Conservation (phyloP, 2,888 invertebrate genomes). For the Pyralis farinalis region DNA sequence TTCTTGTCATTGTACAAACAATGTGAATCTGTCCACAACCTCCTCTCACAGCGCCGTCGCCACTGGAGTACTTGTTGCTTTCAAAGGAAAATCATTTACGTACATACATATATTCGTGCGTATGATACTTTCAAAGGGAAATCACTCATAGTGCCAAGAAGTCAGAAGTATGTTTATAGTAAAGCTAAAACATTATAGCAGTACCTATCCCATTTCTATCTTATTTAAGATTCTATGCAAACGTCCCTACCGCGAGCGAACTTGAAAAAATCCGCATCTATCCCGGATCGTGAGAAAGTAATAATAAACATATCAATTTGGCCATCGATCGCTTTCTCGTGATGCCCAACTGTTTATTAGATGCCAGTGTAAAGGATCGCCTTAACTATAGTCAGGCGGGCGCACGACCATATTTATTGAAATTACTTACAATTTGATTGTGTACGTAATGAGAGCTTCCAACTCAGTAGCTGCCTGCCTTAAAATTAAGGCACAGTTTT, state of each 20-base stretch:
- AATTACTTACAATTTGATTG: conserved; percentile 79
- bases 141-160: too few relatives aligned
- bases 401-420: conserved; percentile 70
- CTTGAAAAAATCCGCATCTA: conserved; percentile 19
- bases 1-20: too few relatives aligned
- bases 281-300: conserved; percentile 74
- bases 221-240: background rate
- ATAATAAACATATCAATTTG: conserved; percentile 79
- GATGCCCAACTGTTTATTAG: conserved; percentile 75
- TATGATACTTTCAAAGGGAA: too few relatives aligned
- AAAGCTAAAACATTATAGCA: too few relatives aligned
- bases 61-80: too few relatives aligned
- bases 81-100: too few relatives aligned
- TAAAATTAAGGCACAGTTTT: background rate
- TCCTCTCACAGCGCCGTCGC: too few relatives aligned
- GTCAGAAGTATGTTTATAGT: too few relatives aligned
- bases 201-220: too few relatives aligned
- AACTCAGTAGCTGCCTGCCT: conserved; percentile 55
- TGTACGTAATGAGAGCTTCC: conserved; percentile 61
- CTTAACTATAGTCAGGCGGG: conserved; percentile 29
- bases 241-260: background rate
- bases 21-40: too few relatives aligned
- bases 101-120: too few relatives aligned
- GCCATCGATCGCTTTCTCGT: conserved; percentile 74
- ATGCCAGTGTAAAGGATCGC: conserved; percentile 58